A percentile compares a stretch with the other conserved stretches of the same genome.
These are phyloP conservation scores for Fabriciana adippe DNA, from an alignment of 2,888 invertebrate genomes.

Conservation along the genomic window DNA sequence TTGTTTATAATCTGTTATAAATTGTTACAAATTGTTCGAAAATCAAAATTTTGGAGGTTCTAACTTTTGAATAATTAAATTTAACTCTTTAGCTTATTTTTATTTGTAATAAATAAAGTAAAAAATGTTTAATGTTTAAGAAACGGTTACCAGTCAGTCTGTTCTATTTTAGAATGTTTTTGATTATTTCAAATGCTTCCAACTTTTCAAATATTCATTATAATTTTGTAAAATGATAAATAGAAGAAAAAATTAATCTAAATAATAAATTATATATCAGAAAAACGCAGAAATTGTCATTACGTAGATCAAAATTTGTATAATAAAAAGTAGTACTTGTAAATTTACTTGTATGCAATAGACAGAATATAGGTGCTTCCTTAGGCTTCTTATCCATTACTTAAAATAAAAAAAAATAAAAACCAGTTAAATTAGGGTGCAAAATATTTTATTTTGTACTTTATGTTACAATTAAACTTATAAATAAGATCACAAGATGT, in stretches of 20 bases:
- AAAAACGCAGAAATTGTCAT: no score
- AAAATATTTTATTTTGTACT: constrained; percentile 71
- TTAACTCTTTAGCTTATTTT: constrained; percentile 2
- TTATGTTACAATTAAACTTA: constrained; percentile 54
- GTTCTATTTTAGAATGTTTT: background rate
- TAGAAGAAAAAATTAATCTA: constrained; percentile 1
- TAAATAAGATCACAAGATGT: constrained; percentile 66
- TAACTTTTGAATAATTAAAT: background rate
- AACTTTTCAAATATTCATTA: background rate
- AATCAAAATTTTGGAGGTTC: constrained; percentile 3
- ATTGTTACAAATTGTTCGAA: constrained; percentile 1
- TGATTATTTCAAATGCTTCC: background rate
- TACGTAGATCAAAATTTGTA: background rate
- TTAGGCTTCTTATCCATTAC: constrained; percentile 27
- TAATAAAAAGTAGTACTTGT: background rate
- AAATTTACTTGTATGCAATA: constrained; percentile 5
- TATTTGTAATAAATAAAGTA: constrained; percentile 19
- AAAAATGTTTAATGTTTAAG: constrained; percentile 9
- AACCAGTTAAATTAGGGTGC: constrained; percentile 45
- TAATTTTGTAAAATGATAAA: background rate
- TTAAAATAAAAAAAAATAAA: constrained; percentile 29
- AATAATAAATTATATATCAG: background rate
- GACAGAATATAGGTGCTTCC: constrained; percentile 27
- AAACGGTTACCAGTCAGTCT: background rate
- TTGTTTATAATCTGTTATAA: constrained; percentile 22